Evolutionary conservation across 2,797 vertebrate species (phyloP), one percentile per base, ranked within the genome.

Genomic region (Sciaenops ocellatus): DNA sequence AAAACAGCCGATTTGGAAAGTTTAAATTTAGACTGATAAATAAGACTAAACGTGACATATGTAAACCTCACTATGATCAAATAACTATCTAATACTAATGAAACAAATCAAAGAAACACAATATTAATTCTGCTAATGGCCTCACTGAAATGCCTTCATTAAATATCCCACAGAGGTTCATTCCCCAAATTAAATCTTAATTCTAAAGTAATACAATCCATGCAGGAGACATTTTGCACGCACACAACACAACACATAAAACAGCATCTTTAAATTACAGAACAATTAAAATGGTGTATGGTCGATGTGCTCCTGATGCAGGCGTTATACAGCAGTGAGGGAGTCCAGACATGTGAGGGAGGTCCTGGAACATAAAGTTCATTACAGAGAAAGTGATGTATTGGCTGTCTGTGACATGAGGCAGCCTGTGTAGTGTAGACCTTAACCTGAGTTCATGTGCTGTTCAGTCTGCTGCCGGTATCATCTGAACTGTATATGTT

Each of bases 171-270:
- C 57, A 24, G 60, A 55, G 68, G 44, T 86, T 79, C 52, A 83
- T 81, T 86, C 72, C 57, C 76, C 72, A 82, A 82, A 85, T 85
- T 67, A 73, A 79, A 78, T 83, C 70, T 71, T 63, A 61, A 78
- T 73, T 86, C 55, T 24, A 47, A 82, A 78, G 28, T 44, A 26
- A 38, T 50, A 57, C 48, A 60, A 50, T 42, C 50, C 56, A 73
- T 24, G 12, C 28, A 28, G 51, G 80, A 72, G 59, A 73, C 68
- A 34, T 68, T 72, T 41, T 59, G 68, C 56, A 34, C 46, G 47
- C 8, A 38, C 55, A 46, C 30, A 69, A 30, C 28, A 50, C 57
- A 70, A 68, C 63, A 64, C 73, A 69, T 30, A 51, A 61, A 77
- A 65, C 65, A 82, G 51, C 65, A 44, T 57, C 52, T 55, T 79